phyloP scores from a whole-genome alignment of 2,888 invertebrate genomes.

The Glaucopsyche alexis region DNA sequence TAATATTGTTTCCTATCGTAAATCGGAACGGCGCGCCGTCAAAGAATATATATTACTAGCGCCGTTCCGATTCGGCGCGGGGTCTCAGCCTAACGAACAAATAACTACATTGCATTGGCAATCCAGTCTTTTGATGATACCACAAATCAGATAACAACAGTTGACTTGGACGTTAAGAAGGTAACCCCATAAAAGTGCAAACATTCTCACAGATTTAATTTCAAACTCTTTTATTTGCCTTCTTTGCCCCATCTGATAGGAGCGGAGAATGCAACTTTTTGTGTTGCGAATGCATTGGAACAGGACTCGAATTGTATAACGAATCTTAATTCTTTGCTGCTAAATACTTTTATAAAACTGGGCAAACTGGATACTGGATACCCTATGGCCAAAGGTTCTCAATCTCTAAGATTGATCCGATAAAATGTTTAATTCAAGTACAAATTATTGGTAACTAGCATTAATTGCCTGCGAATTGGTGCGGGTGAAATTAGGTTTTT shows the following conservation, averaged over 20 bases:
- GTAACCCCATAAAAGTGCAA: slow-evolving; percentile 27
- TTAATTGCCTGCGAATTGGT: no score
- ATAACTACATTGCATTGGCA: no score
- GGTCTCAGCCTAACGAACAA: no score
- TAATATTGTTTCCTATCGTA: no score
- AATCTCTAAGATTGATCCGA: background rate
- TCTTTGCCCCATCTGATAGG: no score
- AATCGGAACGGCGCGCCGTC: no score
- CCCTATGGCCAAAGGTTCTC: background rate
- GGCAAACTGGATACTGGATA: background rate
- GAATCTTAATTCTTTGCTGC: slow-evolving; percentile 20
- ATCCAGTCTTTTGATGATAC: background rate
- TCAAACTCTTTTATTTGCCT: slow-evolving; percentile 2
- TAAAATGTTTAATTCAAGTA: background rate
- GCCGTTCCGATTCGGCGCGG: no score
- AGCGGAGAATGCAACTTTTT: slow-evolving; percentile 23
- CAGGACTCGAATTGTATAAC: slow-evolving; percentile 6
- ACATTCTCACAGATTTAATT: slow-evolving; percentile 27
- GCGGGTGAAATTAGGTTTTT: no score
- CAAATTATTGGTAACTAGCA: no score
- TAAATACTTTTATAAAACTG: background rate
- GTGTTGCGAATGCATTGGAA: slow-evolving; percentile 19
- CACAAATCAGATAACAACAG: slow-evolving; percentile 2
- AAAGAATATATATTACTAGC: no score
- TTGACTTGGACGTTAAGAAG: background rate